phyloP scores from a whole-genome alignment of 2,797 vertebrate species.

The Saxicola maurus region DNA sequence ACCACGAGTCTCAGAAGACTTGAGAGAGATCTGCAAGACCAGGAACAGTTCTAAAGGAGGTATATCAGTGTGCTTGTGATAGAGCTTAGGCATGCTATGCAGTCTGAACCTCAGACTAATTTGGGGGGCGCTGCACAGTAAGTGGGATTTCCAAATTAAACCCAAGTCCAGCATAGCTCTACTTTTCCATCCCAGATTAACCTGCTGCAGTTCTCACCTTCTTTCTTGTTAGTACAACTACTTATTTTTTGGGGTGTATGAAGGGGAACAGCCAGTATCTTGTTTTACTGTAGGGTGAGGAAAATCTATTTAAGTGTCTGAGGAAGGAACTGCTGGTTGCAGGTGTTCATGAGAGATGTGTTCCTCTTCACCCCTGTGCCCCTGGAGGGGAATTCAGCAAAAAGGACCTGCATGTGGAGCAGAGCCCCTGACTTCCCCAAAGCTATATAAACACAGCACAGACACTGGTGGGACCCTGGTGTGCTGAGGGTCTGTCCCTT shows the following conservation, averaged over 20 bases:
- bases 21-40: neutral
- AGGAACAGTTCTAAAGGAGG: neutral
- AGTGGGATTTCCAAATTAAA: neutral
- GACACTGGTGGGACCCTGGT: fast-evolving
- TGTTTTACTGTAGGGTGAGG: neutral
- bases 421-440: conserved; percentile 57
- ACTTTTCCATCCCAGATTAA: neutral
- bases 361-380: conserved; percentile 62
- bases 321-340: conserved; percentile 59
- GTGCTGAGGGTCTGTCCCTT: neutral
- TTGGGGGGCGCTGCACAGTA: neutral
- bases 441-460: conserved; percentile 14
- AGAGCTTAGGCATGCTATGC: neutral
- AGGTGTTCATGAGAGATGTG: conserved; percentile 62
- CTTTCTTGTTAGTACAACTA: neutral
- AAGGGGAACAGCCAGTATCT: conserved; percentile 18
- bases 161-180: neutral
- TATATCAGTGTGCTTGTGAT: neutral
- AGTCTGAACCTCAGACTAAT: neutral
- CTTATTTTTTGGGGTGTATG: neutral
- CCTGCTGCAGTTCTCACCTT: neutral
- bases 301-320: conserved; percentile 51
- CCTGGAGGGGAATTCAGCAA: conserved; percentile 69
- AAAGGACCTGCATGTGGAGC: conserved; percentile 36
- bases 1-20: neutral